Evolutionary conservation across 2,113 vertebrate species (phyloP), one percentile per base, ranked within the genome.

Genomic region (Corythornis cristatus): DNA sequence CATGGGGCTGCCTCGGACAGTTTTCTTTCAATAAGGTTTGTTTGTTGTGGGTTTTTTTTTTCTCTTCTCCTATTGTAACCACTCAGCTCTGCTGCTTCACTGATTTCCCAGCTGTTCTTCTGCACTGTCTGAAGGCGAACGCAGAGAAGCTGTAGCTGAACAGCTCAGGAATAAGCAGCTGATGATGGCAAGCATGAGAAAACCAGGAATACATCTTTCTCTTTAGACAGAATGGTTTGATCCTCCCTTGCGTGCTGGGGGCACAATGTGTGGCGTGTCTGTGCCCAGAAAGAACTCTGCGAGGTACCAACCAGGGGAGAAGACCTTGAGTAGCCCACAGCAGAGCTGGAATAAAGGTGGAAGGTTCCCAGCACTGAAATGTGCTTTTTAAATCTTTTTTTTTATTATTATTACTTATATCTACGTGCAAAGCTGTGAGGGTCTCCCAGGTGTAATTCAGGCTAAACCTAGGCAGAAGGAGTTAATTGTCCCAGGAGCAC

Each of bases 41-140:
- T 37, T 35, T 25, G 35, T 60, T 40, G 22, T 61, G 8, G 22
- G 14, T 31, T 2, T 18, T 18, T 25, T 60, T 28, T 26, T 40
- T 25, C 70, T 60, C 72, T 73, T 60, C 72, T 53, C 18, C 96
- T 96, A 96, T 97, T 96, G 96, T 95, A 93, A 95, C 89, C 95
- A 96, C 96, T 94, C 92, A 87, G 95, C 94, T 97, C 95, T 76
- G 95, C 93, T 97, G 96, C 96, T 97, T 95, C 96, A 65, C 90
- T 96, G 97, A 93, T 96, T 97, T 94, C 94, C 94, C 96, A 96
- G 97, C 96, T 97, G 97, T 64, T 97, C 88, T 88, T 85, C 96
- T 73, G 91, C 12, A 0, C 79, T 70, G 76, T 81, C 93, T 95
- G 86, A 96, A 97, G 94, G 86, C 25, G 26, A 95, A 93, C 9